phyloP scores from a whole-genome alignment of 2,888 invertebrate species.

The Athripsodes cinereus region DNA sequence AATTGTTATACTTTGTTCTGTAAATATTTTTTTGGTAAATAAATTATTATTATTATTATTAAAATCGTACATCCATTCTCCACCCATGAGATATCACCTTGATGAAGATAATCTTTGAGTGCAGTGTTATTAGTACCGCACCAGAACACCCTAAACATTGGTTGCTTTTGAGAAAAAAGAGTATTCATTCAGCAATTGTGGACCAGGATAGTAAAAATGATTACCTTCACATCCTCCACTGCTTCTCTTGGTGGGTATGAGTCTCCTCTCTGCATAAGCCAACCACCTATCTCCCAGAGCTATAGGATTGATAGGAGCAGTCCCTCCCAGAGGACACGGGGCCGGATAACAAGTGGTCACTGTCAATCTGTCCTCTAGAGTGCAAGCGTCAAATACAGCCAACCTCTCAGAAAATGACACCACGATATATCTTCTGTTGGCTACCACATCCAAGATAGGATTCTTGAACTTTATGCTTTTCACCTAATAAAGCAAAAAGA shows the following conservation, averaged over 20 bases:
- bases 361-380: conserved; percentile 78
- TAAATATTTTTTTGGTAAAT: too few species aligned
- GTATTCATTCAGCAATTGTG: too few species aligned
- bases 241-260: conserved; percentile 71
- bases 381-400: conserved; percentile 85
- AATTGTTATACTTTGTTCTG: too few species aligned
- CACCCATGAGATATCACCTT: too few species aligned
- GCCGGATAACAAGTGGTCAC: conserved; percentile 87
- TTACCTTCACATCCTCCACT: conserved; percentile 74
- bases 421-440: conserved; percentile 83
- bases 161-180: too few species aligned
- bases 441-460: conserved; percentile 78
- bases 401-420: conserved; percentile 86
- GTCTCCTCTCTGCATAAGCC: conserved; percentile 80
- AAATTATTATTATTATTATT: too few species aligned
- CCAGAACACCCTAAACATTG: too few species aligned
- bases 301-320: conserved; percentile 63
- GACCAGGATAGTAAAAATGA: too few species aligned
- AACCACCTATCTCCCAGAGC: conserved; percentile 82
- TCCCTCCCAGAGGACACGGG: conserved; percentile 62
- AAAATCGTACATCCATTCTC: too few species aligned
- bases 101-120: too few species aligned
- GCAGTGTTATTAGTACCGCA: too few species aligned
- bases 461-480: conserved; percentile 92
- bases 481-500: conserved; percentile 55